Evolutionary conservation across 2,888 invertebrate species (phyloP).

Genomic region (Leistus spinibarbis): DNA sequence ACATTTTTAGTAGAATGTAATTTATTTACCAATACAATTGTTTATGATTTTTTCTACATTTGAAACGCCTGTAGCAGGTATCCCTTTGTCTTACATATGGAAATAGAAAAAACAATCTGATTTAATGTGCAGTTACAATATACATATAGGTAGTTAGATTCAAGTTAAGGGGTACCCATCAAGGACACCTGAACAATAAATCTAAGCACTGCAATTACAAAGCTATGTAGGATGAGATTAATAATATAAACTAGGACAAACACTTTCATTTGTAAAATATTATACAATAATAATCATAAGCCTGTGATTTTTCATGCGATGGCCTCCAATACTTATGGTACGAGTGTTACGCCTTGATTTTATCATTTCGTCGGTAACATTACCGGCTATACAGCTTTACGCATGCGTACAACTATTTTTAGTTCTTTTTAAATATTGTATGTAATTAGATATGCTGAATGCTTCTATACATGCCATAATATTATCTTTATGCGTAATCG

Average conservation of each 20-base stretch:
- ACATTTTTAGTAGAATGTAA: background rate
- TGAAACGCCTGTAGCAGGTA: background rate
- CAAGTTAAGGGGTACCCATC: background rate
- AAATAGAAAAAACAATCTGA: conserved; percentile 5
- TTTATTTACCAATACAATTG: background rate
- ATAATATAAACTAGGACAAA: conserved; percentile 37
- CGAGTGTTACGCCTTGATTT: conserved; percentile 18
- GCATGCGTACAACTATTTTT: background rate
- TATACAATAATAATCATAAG: conserved; percentile 39
- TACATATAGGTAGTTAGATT: background rate
- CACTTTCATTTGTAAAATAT: conserved; percentile 37
- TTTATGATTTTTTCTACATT: background rate
- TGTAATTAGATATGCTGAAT: conserved; percentile 40
- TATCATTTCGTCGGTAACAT: conserved; percentile 33
- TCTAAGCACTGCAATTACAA: background rate
- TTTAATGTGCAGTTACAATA: background rate
- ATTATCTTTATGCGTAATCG: conserved; percentile 35
- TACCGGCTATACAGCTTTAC: conserved; percentile 16
- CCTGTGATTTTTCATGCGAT: conserved; percentile 24
- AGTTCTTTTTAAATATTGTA: background rate
- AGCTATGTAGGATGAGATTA: conserved; percentile 14
- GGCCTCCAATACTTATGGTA: background rate
- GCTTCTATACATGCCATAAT: conserved; percentile 35
- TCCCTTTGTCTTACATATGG: background rate
- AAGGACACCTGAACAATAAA: background rate